phyloP scores from a whole-genome alignment of 2,797 vertebrate genomes.

The Ctenopoma multispine region DNA sequence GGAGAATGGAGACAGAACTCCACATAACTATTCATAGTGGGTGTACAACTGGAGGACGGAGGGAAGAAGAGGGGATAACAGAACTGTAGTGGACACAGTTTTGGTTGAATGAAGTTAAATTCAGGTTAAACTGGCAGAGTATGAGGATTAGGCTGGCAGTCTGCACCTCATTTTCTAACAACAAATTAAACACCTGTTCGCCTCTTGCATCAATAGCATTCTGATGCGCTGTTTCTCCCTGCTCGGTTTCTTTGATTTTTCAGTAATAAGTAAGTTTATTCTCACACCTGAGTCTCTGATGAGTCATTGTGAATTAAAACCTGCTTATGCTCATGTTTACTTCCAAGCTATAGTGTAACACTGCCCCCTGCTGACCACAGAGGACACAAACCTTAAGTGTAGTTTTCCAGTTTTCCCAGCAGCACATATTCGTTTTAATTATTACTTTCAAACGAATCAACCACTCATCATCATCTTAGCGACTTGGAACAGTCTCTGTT shows the following conservation, averaged over 20 bases:
- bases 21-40: slow-evolving; percentile 35
- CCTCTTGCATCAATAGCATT: neutral
- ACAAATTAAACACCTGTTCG: neutral
- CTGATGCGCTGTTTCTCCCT: neutral
- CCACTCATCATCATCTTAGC: neutral
- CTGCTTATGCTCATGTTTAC: neutral
- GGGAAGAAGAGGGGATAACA: neutral
- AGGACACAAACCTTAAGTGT: neutral
- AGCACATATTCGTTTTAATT: neutral
- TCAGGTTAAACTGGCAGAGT: neutral
- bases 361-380: slow-evolving; percentile 59
- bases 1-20: slow-evolving; percentile 32
- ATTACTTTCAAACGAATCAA: neutral
- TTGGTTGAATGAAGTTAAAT: neutral
- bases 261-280: neutral
- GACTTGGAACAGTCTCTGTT: too few species aligned
- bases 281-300: neutral
- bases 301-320: neutral
- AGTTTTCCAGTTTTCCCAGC: neutral
- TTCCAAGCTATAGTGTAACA: slow-evolving; percentile 33
- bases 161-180: neutral
- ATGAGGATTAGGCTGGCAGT: neutral
- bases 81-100: neutral
- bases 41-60: neutral
- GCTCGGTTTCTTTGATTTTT: neutral